Percentiles rank a stretch among this genome's conserved stretches.
phyloP scores from a whole-genome alignment of 2,888 invertebrate genomes.

The Oligia strigilis region DNA sequence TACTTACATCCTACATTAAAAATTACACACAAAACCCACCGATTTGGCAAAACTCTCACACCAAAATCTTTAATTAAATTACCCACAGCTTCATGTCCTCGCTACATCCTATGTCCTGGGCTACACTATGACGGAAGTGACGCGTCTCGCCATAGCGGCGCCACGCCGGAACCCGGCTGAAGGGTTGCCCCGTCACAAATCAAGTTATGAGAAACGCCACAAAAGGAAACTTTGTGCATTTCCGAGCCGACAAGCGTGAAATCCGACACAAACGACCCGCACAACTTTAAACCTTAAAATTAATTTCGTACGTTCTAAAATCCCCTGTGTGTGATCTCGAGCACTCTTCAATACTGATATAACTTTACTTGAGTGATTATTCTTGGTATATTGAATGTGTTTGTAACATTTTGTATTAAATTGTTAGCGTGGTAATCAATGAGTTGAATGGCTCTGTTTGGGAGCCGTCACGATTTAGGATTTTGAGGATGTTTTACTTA shows the following conservation, averaged over 20 bases:
- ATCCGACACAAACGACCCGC: conserved; percentile 77
- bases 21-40: neutral
- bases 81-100: conserved; percentile 20
- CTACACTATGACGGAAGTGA: conserved; percentile 78
- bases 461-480: conserved; percentile 25
- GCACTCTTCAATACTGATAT: conserved; percentile 67
- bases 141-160: conserved; percentile 89
- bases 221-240: conserved; percentile 91
- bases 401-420: conserved; percentile 71
- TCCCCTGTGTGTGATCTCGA: conserved; percentile 55
- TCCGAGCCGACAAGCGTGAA: conserved; percentile 88
- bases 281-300: conserved; percentile 74
- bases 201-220: conserved; percentile 90
- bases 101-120: conserved; percentile 57
- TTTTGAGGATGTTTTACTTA: neutral
- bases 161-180: conserved; percentile 87
- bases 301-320: conserved; percentile 67
- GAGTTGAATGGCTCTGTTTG: conserved; percentile 42
- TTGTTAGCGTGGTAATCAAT: conserved; percentile 69
- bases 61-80: neutral
- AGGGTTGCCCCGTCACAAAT: conserved; percentile 90
- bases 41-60: neutral
- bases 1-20: neutral
- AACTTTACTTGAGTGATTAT: conserved; percentile 77
- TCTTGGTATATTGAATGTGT: conserved; percentile 78